Base-by-base conservation (phyloP, 37 sponge, comb jelly and placozoan species). In the Chondrosia reniformis region DNA sequence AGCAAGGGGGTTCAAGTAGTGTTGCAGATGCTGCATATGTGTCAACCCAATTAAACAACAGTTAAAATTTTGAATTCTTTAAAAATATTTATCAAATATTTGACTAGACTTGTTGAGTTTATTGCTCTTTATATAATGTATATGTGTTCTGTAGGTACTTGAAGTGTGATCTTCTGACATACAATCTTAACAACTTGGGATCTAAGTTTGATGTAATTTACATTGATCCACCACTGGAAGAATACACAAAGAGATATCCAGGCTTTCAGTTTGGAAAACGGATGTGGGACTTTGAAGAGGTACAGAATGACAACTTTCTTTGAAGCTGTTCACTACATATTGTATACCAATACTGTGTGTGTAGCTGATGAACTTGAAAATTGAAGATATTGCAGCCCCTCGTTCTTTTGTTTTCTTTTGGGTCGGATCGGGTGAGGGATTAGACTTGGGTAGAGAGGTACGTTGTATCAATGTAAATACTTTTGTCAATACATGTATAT, bases 161-260 rank as follows among this genome's bases (percentile, higher is more conserved):
- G 6, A 86, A 91, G 78, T 55, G 67, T 61, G 92, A 92, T 67
- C 79, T 95, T 6, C 61, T 24, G 39, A 77, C 81, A 34, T 88
- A 83, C 82, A 86, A 88, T 67, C 79, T 95, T 15, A 43, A 33
- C 44, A 45, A 61, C 9, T 45, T 91, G 39, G 89, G 85, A 17
- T 40, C 83, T 17, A 85, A 91, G 63, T 97, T 97, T 80, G 97
- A 97, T 78, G 94, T 97, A 52, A 91, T 97, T 30, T 79, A 74
- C 45, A 76, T 97, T 4, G 87, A 90, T 40, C 97, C 97, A 15
- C 97, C 97, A 0, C 89, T 97, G 45, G 97, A 97, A 84, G 94
- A 97, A 78, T 97, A 93, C 80, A 88, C 90, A 78, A 71, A 92
- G 0, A 79, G 89, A 10, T 88, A 87, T 57, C 81, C 89, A 49